These are phyloP conservation scores for Scophthalmus maximus DNA, from an alignment of 2,113 vertebrate species.

Conservation along the genomic window DNA sequence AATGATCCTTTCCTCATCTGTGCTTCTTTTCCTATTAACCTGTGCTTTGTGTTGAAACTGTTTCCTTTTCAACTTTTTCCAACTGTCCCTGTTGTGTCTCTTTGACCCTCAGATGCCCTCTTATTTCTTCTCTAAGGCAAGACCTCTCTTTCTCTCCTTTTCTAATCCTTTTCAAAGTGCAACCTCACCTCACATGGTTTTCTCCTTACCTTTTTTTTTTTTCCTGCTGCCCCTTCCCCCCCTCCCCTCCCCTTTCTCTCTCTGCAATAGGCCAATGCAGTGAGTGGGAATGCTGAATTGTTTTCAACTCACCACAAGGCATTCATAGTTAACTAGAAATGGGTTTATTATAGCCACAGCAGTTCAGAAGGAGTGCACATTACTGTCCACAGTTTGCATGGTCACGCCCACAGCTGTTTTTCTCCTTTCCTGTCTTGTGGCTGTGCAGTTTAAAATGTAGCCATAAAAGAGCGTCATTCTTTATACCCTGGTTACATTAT, in stretches of 20 bases:
- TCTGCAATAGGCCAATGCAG: slow-evolving; percentile 32
- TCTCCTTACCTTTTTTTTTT: slow-evolving; percentile 40
- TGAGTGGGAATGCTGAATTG: slow-evolving; percentile 59
- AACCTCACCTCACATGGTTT: slow-evolving; percentile 68
- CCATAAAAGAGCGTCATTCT: slow-evolving; percentile 7
- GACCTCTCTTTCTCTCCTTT: slow-evolving; percentile 80
- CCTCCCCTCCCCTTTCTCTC: neutral
- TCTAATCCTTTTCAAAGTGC: slow-evolving; percentile 72
- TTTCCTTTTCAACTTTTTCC: slow-evolving; percentile 70
- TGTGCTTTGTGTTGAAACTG: slow-evolving; percentile 75
- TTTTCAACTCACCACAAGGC: slow-evolving; percentile 60
- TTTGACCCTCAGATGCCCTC: slow-evolving; percentile 84
- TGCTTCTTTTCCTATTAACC: slow-evolving; percentile 73
- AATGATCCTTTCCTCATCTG: slow-evolving; percentile 69
- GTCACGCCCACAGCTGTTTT: slow-evolving; percentile 49
- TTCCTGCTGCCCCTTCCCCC: slow-evolving; percentile 1
- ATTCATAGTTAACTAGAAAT: slow-evolving; percentile 42
- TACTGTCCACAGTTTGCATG: slow-evolving; percentile 65
- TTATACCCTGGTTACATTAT: neutral
- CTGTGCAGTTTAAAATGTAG: slow-evolving; percentile 8
- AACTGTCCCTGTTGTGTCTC: slow-evolving; percentile 82
- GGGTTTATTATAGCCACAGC: slow-evolving; percentile 44
- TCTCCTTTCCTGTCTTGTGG: slow-evolving; percentile 30
- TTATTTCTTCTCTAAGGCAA: slow-evolving; percentile 87
- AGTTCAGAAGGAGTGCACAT: slow-evolving; percentile 63